Evolutionary conservation across 1,140 invertebrate species (phyloP).

Genomic region (Oryzaephilus surinamensis): DNA sequence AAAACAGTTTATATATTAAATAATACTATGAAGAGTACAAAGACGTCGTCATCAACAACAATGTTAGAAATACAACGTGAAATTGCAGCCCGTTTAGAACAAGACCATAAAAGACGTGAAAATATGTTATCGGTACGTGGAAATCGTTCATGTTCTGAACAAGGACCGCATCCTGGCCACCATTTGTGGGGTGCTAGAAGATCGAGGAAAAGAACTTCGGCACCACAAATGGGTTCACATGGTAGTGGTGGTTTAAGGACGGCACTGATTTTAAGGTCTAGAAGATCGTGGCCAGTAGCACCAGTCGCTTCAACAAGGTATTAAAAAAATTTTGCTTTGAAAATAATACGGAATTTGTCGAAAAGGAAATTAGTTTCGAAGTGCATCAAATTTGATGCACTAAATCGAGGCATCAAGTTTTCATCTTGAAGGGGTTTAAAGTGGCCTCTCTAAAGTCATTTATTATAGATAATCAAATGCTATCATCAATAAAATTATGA

Average conservation of each 20-base stretch:
- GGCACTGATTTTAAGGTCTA: conserved; percentile 49
- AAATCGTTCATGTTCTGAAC: conserved; percentile 51
- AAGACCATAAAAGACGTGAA: conserved; percentile 29
- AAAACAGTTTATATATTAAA: too few relatives aligned
- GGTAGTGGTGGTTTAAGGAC: conserved; percentile 44
- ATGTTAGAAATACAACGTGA: conserved; percentile 30
- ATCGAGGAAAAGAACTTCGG: conserved; percentile 50
- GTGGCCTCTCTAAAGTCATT: too few relatives aligned
- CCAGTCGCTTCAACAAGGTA: conserved; percentile 53
- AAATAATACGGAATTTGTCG: too few relatives aligned
- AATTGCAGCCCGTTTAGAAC: conserved; percentile 29
- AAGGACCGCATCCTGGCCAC: conserved; percentile 48
- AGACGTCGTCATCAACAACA: conserved; percentile 20
- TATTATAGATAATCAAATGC: too few relatives aligned
- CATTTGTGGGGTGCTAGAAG: conserved; percentile 40
- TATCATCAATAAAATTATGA: too few relatives aligned
- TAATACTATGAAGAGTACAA: too few relatives aligned
- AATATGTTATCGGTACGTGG: conserved; percentile 38
- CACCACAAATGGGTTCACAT: conserved; percentile 48
- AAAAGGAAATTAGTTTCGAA: too few relatives aligned
- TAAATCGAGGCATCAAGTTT: too few relatives aligned
- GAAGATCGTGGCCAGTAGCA: conserved; percentile 55
- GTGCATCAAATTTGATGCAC: too few relatives aligned
- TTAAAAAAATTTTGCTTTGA: too few relatives aligned
- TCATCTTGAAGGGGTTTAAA: too few relatives aligned